Base-by-base conservation (phyloP, 2,888 invertebrate species). In the Drosophila quinaria region DNA sequence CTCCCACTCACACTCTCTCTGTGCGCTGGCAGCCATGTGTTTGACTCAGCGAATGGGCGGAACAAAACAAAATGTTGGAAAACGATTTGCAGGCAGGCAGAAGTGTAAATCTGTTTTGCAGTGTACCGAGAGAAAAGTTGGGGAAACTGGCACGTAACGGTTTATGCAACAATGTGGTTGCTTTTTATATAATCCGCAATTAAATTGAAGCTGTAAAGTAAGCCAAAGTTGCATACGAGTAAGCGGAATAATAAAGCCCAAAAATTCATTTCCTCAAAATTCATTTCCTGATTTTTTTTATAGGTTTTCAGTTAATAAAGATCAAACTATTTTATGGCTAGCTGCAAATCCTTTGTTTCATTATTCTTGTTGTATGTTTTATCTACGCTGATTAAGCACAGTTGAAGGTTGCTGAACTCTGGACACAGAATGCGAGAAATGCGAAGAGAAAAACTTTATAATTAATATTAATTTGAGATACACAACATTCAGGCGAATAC, bases 51-150 rank as follows among this genome's bases (percentile, higher is more conserved):
- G 87, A 87, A 85, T 69, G 39, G 71, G 62, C 22, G 55, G 86
- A 87, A 80, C 85, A 87, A 82, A 85, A 88, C 85, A 85, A 86
- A 87, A 74, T 85, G 72, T 51, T 37, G 65, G 67, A 81, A 80
- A 81, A 65, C 58, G 46, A 47, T 70, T 65, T 64, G 44, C 51
- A 56, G 33, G 33, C 31, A 17, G 22, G 56, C 42, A 54, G 13
- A 58, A 59, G 50, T 46, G 47, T 49, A 51, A 65, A 65, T 74
- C 58, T 37, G 41, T 55, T 68, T 59, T 62, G 52, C 11, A 68
- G 52, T 56, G 44, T 15, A 35, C 19, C 29, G 8, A 29, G 17
- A 19, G 31, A 49, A 41, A 44, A 37, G 42, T 42, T 55, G 41
- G 47, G 31, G 42, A 33, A 68, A 60, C 9, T 19, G 19, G 65